Conservation (phyloP, 2,113 vertebrate species). For the Myotis davidii region DNA sequence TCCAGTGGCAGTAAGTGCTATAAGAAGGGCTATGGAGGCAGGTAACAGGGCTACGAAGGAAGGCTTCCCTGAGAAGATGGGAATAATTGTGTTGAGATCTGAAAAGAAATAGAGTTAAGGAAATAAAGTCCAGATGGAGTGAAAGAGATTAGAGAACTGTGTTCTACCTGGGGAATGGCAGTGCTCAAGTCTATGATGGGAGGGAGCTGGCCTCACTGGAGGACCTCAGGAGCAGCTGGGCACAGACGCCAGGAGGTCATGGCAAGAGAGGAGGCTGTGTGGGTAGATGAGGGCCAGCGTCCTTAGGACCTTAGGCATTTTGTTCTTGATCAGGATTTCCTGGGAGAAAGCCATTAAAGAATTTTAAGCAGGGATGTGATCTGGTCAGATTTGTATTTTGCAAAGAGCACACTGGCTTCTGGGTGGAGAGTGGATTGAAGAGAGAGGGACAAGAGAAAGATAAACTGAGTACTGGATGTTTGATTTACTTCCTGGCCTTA, state of each 20-base stretch:
- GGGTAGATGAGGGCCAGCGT: background rate
- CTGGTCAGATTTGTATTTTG: background rate
- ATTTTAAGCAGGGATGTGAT: background rate
- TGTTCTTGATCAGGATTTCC: background rate
- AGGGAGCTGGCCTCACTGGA: background rate
- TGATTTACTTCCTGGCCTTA: background rate
- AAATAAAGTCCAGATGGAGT: background rate
- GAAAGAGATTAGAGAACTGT: background rate
- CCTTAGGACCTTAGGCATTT: background rate
- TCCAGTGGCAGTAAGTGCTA: background rate
- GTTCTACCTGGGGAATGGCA: background rate
- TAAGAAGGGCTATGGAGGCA: background rate
- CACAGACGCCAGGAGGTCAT: fast-evolving
- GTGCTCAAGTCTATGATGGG: background rate
- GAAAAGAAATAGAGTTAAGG: background rate
- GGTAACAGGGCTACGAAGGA: background rate
- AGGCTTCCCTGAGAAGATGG: background rate
- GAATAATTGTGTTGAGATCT: background rate
- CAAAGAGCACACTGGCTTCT: background rate
- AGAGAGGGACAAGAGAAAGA: background rate
- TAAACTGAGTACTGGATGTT: background rate
- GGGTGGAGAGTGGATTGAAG: background rate
- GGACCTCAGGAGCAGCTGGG: background rate
- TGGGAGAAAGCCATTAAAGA: background rate
- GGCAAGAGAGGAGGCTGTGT: background rate